A percentile compares a stretch with the other conserved stretches of the same genome.
phyloP scores from a whole-genome alignment of 2,888 invertebrate genomes.

The Neocrepidodera transversa region DNA sequence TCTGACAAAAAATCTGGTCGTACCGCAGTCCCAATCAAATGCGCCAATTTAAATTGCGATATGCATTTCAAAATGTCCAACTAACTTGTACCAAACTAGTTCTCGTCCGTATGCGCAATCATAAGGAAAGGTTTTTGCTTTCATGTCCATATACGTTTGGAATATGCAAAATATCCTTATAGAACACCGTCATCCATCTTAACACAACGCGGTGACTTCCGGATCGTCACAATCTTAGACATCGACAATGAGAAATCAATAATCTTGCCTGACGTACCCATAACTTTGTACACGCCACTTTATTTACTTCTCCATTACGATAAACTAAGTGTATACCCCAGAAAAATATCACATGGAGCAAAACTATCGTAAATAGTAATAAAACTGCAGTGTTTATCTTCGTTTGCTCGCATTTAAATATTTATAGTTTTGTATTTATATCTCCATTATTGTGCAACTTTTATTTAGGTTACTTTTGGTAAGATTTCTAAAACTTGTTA shows the following conservation, averaged over 20 bases:
- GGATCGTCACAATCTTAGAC: constrained; percentile 95
- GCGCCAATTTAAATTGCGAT: constrained; percentile 96
- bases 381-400: too few species aligned
- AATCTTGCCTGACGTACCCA: too few species aligned
- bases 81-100: constrained; percentile 96
- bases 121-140: constrained; percentile 98
- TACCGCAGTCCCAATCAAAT: constrained; percentile 91
- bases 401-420: too few species aligned
- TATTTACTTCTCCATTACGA: too few species aligned
- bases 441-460: too few species aligned
- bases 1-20: constrained; percentile 63
- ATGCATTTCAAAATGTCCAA: constrained; percentile 97
- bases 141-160: constrained; percentile 95
- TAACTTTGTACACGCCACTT: constrained; percentile 99
- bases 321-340: too few species aligned
- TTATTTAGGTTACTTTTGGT: too few species aligned
- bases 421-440: too few species aligned
- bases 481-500: too few species aligned
- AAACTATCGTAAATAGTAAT: too few species aligned
- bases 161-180: constrained; percentile 98
- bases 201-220: constrained; percentile 92
- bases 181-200: constrained; percentile 94
- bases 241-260: constrained; percentile 97
- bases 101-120: constrained; percentile 98
- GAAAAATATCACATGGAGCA: too few species aligned